Evolutionary conservation across 35 echinoderm and acorn worm species (phyloP).

Genomic region (Antedon bifida): DNA sequence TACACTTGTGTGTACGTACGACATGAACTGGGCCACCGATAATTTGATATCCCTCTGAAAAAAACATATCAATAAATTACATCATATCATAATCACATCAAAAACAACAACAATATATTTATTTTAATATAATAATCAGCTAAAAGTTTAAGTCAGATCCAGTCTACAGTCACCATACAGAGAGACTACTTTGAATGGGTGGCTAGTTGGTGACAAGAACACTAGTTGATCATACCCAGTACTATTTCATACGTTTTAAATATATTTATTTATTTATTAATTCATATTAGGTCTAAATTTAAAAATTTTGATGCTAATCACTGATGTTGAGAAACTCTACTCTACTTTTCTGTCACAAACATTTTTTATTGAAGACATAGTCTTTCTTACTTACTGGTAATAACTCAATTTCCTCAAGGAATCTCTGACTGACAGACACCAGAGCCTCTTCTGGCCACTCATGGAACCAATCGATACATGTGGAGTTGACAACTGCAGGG

Average conservation of each 20-base stretch:
- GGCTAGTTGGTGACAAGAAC: no score
- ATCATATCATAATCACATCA: background rate
- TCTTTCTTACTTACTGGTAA: conserved; percentile 55
- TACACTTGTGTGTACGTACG: conserved; percentile 90
- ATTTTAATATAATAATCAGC: background rate
- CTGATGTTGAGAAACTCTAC: no score
- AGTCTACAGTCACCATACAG: no score
- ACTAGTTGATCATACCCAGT: no score
- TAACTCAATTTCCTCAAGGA: conserved; percentile 81
- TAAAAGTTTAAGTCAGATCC: background rate
- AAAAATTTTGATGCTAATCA: no score
- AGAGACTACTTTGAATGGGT: no score
- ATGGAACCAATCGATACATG: conserved; percentile 98
- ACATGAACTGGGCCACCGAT: conserved; percentile 90
- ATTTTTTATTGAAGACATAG: no score
- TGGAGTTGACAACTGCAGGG: conserved; percentile 88
- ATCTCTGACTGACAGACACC: conserved; percentile 79
- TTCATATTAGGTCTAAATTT: no score
- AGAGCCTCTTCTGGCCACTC: conserved; percentile 91
- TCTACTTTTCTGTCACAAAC: no score
- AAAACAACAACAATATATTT: background rate
- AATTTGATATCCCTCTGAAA: conserved; percentile 55
- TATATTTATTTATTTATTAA: no score
- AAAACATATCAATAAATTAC: background rate
- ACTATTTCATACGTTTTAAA: no score